A percentile compares a stretch with the other conserved stretches of the same genome.
These are phyloP conservation scores for Odocoileus hemionus DNA, from an alignment of 2,113 vertebrate genomes.

Conservation along the genomic window DNA sequence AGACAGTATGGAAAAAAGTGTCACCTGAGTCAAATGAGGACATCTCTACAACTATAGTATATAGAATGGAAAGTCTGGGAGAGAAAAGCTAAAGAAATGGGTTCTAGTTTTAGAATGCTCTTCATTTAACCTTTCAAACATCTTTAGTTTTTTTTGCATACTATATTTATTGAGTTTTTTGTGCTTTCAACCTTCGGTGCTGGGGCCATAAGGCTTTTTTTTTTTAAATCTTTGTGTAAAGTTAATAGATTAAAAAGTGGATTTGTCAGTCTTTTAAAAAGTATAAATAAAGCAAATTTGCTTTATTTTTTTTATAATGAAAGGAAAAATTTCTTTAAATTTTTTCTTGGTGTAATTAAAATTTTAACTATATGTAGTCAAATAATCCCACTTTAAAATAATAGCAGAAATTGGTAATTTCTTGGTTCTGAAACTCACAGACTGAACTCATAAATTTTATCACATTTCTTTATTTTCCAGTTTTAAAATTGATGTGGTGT, in stretches of 20 bases:
- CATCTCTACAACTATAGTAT: constrained; percentile 97
- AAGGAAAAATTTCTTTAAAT: background rate
- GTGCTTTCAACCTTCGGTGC: constrained; percentile 58
- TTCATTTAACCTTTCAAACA: constrained; percentile 74
- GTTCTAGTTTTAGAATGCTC: constrained; percentile 74
- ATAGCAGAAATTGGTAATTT: constrained; percentile 10
- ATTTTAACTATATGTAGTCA: background rate
- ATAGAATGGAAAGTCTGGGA: constrained; percentile 94
- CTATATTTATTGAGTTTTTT: constrained; percentile 77
- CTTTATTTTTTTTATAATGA: constrained; percentile 53
- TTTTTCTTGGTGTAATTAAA: constrained; percentile 34
- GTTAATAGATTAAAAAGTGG: constrained; percentile 46
- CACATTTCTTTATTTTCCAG: constrained; percentile 25
- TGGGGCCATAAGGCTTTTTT: constrained; percentile 45
- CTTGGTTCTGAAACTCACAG: constrained; percentile 16
- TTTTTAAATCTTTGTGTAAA: constrained; percentile 70
- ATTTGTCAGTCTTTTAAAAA: constrained; percentile 60
- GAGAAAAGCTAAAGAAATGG: constrained; percentile 83
- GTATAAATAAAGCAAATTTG: constrained; percentile 56
- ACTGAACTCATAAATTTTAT: background rate
- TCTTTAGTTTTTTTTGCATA: constrained; percentile 71
- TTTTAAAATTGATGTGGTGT: constrained; percentile 51
- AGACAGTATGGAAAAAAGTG: constrained; percentile 97
- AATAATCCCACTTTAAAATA: constrained; percentile 32
- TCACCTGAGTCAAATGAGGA: constrained; percentile 95